A percentile compares a stretch with the other conserved stretches of the same genome.
phyloP scores from a whole-genome alignment of 1,140 invertebrate species.

The Melipona quadrifasciata region DNA sequence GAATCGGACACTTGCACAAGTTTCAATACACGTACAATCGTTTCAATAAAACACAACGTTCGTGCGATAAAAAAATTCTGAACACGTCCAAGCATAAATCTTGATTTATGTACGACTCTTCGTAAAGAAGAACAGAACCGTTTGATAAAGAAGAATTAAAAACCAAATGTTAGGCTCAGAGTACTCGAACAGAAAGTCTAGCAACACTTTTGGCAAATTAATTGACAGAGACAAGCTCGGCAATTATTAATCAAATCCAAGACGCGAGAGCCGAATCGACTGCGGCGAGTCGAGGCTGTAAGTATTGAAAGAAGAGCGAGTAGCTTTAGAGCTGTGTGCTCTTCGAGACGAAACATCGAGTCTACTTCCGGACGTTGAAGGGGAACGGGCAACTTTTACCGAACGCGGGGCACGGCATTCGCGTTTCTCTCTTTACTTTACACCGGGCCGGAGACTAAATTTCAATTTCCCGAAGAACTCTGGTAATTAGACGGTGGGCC shows the following conservation, averaged over 20 bases:
- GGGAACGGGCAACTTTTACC: background rate
- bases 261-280: background rate
- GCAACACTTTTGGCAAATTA: background rate
- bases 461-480: constrained; percentile 33
- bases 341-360: background rate
- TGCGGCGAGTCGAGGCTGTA: background rate
- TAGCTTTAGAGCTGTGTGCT: no score
- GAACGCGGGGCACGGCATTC: background rate
- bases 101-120: no score
- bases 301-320: background rate
- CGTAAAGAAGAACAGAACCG: background rate
- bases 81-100: background rate
- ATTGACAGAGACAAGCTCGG: background rate
- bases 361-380: background rate
- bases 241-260: background rate
- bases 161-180: background rate
- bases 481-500: constrained; percentile 12
- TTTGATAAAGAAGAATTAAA: background rate
- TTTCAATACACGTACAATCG: no score
- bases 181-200: background rate
- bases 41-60: background rate
- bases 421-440: background rate
- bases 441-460: background rate
- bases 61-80: background rate
- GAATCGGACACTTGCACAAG: no score